These are phyloP conservation scores for Acanthis flammea DNA, from an alignment of 2,797 vertebrate genomes.

Conservation along the genomic window DNA sequence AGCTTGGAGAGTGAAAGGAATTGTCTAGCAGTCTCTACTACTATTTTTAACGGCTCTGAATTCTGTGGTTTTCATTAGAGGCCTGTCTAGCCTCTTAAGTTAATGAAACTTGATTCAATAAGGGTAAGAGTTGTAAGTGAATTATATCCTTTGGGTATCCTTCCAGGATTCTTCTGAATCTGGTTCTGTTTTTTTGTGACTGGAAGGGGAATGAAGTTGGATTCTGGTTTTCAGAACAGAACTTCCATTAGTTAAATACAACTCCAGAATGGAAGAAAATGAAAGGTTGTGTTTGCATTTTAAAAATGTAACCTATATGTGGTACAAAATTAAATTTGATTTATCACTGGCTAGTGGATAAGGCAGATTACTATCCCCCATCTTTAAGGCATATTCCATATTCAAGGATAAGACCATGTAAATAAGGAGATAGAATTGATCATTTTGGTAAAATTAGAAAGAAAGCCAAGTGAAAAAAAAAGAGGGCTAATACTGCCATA, in stretches of 20 bases:
- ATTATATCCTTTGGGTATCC: background rate
- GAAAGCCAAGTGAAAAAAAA: background rate
- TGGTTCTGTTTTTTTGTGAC: background rate
- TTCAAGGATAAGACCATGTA: background rate
- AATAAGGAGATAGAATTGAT: background rate
- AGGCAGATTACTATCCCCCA: background rate
- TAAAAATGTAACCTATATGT: background rate
- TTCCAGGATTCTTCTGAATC: background rate
- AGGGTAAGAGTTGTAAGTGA: background rate
- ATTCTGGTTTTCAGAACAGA: background rate
- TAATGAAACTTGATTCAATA: background rate
- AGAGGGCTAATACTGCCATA: background rate
- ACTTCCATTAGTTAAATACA: background rate
- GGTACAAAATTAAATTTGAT: background rate
- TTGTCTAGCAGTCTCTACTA: background rate
- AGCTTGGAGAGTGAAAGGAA: background rate
- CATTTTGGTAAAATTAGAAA: background rate
- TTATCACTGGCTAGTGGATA: background rate
- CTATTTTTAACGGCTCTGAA: background rate
- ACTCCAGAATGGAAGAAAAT: background rate
- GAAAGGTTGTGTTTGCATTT: background rate
- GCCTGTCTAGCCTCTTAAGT: background rate
- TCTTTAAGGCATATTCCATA: background rate
- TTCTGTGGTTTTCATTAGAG: background rate
- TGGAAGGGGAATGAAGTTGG: background rate